These are phyloP conservation scores for Drosophila formosana DNA, from an alignment of 2,888 invertebrate species.

Conservation along the genomic window DNA sequence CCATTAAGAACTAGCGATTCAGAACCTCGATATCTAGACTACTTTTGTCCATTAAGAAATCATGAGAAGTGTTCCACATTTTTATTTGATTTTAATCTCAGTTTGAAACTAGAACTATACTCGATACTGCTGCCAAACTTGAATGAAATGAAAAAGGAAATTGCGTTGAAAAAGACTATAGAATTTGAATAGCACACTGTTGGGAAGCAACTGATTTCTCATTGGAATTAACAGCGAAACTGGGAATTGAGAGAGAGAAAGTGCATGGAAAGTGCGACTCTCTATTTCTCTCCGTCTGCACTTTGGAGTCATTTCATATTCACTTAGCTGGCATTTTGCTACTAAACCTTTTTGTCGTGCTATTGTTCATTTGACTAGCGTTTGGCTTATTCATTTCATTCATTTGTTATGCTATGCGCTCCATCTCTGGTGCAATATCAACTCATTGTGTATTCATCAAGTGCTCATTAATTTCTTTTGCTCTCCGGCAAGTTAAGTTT, in stretches of 20 bases:
- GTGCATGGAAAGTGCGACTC: neutral
- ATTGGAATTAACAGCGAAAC: slow-evolving; percentile 1
- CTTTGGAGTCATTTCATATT: slow-evolving; percentile 10
- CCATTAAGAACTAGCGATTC: too few relatives aligned
- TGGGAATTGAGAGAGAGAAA: neutral
- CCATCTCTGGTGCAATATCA: slow-evolving; percentile 13
- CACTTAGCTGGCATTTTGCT: slow-evolving; percentile 7
- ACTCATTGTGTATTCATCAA: slow-evolving; percentile 27
- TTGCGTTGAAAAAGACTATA: neutral
- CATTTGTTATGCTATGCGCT: slow-evolving; percentile 7
- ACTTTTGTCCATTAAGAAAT: too few relatives aligned
- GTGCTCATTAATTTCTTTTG: slow-evolving; percentile 21
- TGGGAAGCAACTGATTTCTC: neutral
- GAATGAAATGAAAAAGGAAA: neutral
- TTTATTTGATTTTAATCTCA: too few relatives aligned
- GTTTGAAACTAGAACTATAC: too few relatives aligned
- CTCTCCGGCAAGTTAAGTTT: neutral
- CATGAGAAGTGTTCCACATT: too few relatives aligned
- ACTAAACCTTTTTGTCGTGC: slow-evolving; percentile 1
- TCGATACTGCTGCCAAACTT: too few relatives aligned
- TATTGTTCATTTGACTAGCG: neutral
- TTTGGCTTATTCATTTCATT: slow-evolving; percentile 15
- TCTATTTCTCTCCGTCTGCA: neutral
- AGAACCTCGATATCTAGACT: too few relatives aligned
- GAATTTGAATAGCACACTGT: neutral